Percentiles rank a stretch among this genome's conserved stretches.
Evolutionary conservation across 2,797 vertebrate genomes (phyloP).

Genomic region (Taenioides sp.): DNA sequence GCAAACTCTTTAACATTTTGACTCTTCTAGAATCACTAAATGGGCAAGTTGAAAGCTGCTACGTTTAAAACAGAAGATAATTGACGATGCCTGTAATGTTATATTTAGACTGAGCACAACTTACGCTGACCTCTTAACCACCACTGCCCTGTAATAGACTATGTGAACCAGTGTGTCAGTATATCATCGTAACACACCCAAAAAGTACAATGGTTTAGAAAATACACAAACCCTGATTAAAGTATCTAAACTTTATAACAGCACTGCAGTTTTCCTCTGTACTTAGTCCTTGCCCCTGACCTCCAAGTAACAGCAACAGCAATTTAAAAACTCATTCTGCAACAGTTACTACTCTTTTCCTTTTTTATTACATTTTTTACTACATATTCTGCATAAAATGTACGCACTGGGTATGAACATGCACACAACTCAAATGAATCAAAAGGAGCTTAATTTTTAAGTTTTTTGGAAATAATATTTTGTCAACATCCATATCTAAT

Average conservation of each 20-base stretch:
- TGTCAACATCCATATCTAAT: not conserved
- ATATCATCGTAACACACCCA: conserved; percentile 20
- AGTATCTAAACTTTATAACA: too few relatives aligned
- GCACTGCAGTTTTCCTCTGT: too few relatives aligned
- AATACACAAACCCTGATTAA: not conserved
- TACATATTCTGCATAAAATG: too few relatives aligned
- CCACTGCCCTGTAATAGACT: conserved; percentile 24
- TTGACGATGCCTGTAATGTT: conserved; percentile 53
- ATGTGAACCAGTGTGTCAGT: conserved; percentile 15
- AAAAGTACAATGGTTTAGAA: conserved; percentile 16
- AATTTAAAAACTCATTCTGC: too few relatives aligned
- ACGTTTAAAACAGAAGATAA: conserved; percentile 59
- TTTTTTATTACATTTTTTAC: too few relatives aligned
- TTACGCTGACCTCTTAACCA: conserved; percentile 35
- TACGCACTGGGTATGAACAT: too few relatives aligned
- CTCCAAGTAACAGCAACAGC: too few relatives aligned
- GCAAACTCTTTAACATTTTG: not conserved
- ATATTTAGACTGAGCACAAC: conserved; percentile 57
- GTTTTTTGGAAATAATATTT: not conserved
- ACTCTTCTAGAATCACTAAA: not conserved
- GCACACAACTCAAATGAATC: too few relatives aligned
- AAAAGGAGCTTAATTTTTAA: not conserved
- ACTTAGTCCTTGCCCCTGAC: too few relatives aligned
- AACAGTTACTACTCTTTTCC: too few relatives aligned
- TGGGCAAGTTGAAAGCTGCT: not conserved